A percentile compares a stretch with the other conserved stretches of the same genome.
phyloP scores from a whole-genome alignment of 2,113 vertebrate species.

The Fulica atra region DNA sequence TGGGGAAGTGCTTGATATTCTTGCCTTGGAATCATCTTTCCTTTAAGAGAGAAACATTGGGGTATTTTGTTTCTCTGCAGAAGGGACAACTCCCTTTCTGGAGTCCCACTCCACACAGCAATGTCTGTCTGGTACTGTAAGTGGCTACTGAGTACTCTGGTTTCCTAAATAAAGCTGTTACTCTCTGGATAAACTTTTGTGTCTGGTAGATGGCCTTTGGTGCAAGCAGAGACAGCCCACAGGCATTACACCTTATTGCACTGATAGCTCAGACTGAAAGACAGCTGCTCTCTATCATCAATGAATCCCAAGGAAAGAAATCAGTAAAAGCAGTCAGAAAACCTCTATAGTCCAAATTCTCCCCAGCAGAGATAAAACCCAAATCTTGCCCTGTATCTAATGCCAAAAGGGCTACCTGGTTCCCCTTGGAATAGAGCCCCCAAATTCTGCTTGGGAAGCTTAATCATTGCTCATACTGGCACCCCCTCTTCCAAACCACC shows the following conservation, averaged over 20 bases:
- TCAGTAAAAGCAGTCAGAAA: not conserved
- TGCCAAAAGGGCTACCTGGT: not conserved
- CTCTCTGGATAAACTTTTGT: not conserved
- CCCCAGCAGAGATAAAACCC: not conserved
- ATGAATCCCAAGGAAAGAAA: not conserved
- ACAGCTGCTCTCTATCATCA: not conserved
- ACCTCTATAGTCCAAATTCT: not conserved
- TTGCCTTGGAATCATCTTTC: not conserved
- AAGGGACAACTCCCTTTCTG: not conserved
- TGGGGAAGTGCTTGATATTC: not conserved
- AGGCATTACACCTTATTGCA: not conserved
- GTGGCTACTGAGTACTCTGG: not conserved
- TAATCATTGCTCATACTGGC: not conserved
- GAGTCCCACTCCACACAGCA: not conserved
- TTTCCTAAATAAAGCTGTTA: not conserved
- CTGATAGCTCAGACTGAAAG: not conserved
- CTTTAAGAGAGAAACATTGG: not conserved
- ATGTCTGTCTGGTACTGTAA: not conserved
- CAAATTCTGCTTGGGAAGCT: not conserved
- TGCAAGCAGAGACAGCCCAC: not conserved
- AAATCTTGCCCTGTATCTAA: not conserved
- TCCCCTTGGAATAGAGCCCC: not conserved
- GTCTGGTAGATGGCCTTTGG: not conserved
- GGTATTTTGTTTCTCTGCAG: not conserved
- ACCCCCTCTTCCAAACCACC: not conserved